Base-by-base conservation (phyloP, 2,113 vertebrate genomes). In the Aspiorhynchus laticeps region DNA sequence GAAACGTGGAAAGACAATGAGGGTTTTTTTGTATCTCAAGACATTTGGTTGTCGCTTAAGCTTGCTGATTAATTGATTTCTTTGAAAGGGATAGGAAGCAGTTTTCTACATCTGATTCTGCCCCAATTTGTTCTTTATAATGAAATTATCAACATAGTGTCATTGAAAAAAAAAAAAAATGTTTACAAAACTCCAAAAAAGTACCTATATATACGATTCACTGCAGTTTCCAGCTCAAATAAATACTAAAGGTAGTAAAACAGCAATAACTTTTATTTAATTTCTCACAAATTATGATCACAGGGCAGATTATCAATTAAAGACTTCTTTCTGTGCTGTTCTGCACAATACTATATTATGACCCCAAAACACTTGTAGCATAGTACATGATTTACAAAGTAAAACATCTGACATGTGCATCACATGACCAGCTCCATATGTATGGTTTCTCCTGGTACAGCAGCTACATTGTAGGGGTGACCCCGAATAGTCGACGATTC, bases 1-100 rank as follows among this genome's bases (percentile, higher is more conserved):
- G 69, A 56, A 56, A 74, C 14, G 15, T 33, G 56, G 33, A 41
- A 84, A 73, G 67, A 84, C 83, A 84, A 84, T 63, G 51, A 82
- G 69, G 31, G 12, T 1, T 14, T 81, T 48, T 76, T 67, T 83
- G 43, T 33, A 83, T 83, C 81, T 74, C 67, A 74, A 84, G 83
- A 84, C 67, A 80, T 80, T 80, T 80, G 56, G 12, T 59, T 61
- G 56, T 80, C 11, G 31, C 48, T 83, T 71, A 51, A 33, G 63
- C 38, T 51, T 83, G 63, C 80, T 83, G 80, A 83, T 83, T 83
- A 83, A 83, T 83, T 71, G 80, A 83, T 83, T 83, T 51, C 41
- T 67, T 12, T 2, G 9, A 78, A 78, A 78, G 28, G 2, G 12
- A 78, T 53, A 78, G 28, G 48, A 71, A 71, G 63, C 26, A 31